A percentile compares a stretch with the other conserved stretches of the same genome.
Evolutionary conservation across 2,797 vertebrate genomes (phyloP).

Genomic region (Scolopax rusticola): DNA sequence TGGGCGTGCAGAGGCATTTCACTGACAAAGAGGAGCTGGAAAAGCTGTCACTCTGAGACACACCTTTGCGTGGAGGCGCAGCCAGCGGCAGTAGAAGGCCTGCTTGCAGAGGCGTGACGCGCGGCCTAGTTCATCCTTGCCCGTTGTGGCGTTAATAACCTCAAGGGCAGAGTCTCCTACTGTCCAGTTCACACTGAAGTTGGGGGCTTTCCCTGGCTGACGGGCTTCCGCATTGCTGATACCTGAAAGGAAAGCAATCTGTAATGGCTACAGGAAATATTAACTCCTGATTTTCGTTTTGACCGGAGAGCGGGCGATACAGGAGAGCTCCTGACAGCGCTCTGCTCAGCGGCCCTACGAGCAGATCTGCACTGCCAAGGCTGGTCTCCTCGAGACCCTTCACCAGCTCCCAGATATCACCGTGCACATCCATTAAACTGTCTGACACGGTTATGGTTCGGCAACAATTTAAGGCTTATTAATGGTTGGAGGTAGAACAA

Average conservation of each 20-base stretch:
- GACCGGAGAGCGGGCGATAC: not conserved
- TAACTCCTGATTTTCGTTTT: not conserved
- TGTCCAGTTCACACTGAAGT: slow-evolving; percentile 98
- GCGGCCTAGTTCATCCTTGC: slow-evolving; percentile 96
- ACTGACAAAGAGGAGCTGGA: rapidly evolving
- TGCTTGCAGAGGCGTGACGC: slow-evolving; percentile 96
- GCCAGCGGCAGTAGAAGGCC: slow-evolving; percentile 94
- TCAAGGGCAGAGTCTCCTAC: slow-evolving; percentile 90
- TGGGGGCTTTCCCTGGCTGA: slow-evolving; percentile 96
- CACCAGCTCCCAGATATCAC: rapidly evolving
- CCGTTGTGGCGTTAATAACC: slow-evolving; percentile 95
- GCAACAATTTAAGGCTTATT: not conserved
- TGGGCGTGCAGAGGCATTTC: rapidly evolving
- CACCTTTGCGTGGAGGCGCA: slow-evolving; percentile 94
- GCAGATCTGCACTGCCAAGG: not conserved
- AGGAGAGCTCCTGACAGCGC: not conserved
- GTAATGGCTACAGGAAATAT: not conserved
- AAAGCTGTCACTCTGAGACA: not conserved
- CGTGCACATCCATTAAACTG: not conserved
- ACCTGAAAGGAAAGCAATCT: slow-evolving; percentile 74
- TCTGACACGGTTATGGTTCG: not conserved
- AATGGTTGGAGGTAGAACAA: not conserved
- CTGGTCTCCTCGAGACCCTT: not conserved
- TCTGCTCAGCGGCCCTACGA: not conserved
- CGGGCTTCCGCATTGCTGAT: slow-evolving; percentile 97